Conservation (phyloP, 2,888 invertebrate species). For the Drosophila meridionalis region DNA sequence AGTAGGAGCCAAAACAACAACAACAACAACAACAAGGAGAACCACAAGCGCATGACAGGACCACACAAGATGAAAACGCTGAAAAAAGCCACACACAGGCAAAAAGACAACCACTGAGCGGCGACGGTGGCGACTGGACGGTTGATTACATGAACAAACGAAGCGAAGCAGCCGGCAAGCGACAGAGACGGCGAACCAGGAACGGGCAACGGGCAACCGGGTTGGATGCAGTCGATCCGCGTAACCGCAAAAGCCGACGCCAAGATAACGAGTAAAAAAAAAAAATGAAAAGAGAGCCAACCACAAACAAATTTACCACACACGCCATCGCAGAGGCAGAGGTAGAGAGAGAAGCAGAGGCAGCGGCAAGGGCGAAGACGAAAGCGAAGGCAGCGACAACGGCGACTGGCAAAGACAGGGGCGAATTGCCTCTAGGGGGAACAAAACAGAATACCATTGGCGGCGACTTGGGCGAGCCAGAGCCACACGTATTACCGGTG, state of each 20-base stretch:
- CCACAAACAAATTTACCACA: constrained; percentile 71
- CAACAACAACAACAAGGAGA: constrained; percentile 25
- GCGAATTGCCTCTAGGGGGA: constrained; percentile 1
- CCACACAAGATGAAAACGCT: constrained; percentile 69
- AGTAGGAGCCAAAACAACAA: constrained; percentile 18
- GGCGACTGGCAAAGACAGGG: not conserved
- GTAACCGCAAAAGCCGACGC: constrained; percentile 79
- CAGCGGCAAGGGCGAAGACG: not conserved
- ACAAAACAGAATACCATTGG: constrained; percentile 12
- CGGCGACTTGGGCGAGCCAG: constrained; percentile 55
- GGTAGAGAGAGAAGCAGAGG: constrained; percentile 1
- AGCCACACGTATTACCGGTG: constrained; percentile 82
- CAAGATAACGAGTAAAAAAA: constrained; percentile 74
- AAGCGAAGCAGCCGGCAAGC: constrained; percentile 51
- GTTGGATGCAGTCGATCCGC: constrained; percentile 49
- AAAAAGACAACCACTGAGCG: constrained; percentile 58
- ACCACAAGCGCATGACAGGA: constrained; percentile 69
- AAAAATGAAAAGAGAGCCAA: constrained; percentile 35
- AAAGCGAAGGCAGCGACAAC: not conserved
- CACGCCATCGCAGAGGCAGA: constrained; percentile 48
- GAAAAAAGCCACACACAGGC: constrained; percentile 72
- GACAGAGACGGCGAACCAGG: constrained; percentile 10
- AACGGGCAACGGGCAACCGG: constrained; percentile 11
- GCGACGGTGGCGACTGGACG: constrained; percentile 64
- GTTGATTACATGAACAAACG: constrained; percentile 79